Conservation (phyloP, 2,888 invertebrate genomes). For the Leucophora obtusa region DNA sequence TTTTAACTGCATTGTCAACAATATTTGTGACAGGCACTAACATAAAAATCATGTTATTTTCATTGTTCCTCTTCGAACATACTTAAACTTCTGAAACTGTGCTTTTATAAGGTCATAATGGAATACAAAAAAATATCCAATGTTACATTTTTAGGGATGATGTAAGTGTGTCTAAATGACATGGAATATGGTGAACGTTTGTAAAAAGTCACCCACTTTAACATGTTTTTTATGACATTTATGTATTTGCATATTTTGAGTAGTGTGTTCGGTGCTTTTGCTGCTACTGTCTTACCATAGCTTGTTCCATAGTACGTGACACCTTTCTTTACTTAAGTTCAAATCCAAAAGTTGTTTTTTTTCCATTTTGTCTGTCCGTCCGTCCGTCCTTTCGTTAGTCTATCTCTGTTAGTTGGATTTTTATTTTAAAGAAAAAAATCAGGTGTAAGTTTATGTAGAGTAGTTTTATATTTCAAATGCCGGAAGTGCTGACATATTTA, state of each 20-base stretch:
- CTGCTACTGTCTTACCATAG: conserved; percentile 9
- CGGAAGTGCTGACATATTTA: conserved; percentile 64
- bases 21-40: conserved; percentile 47
- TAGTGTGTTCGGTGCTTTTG: conserved; percentile 26
- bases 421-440: conserved; percentile 14
- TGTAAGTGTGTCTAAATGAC: conserved; percentile 3
- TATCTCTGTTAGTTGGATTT: background rate
- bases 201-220: conserved; percentile 52
- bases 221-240: conserved; percentile 60
- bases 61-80: conserved; percentile 4
- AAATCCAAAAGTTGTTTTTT: conserved; percentile 5
- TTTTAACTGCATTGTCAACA: conserved; percentile 54
- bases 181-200: background rate
- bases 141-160: background rate
- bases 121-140: background rate
- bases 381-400: background rate
- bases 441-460: conserved; percentile 19
- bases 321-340: conserved; percentile 63
- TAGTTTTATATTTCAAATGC: conserved; percentile 40
- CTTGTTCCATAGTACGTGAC: conserved; percentile 58
- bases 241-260: conserved; percentile 56
- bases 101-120: conserved; percentile 47
- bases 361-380: conserved; percentile 33
- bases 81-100: conserved; percentile 36
- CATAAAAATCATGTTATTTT: conserved; percentile 43